Evolutionary conservation across 2,888 invertebrate genomes (phyloP), one percentile per base, ranked within the genome.

Genomic region (Isotomurus palustris): DNA sequence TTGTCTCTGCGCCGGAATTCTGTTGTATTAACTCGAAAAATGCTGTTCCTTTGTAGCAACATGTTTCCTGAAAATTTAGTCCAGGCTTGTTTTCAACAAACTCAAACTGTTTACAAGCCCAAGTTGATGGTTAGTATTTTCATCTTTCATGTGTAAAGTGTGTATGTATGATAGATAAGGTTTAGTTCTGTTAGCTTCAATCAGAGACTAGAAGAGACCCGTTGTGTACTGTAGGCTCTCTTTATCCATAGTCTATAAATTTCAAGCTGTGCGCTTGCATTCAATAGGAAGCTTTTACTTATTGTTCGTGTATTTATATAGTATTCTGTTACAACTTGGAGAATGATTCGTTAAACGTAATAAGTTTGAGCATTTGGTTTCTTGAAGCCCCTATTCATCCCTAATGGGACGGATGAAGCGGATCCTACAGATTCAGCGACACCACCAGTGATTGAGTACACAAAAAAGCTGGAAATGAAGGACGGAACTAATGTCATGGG

Each of bases 401-500:
- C n/a, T n/a, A n/a, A 8, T 32, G 32, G 45, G 25, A 45, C 6
- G 24, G 19, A 17, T 48, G 14, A 14, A 27, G 25, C 48, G 29
- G 14, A 40, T 17, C 40, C 19, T 40, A 40, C 40, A 4, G 47
- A 47, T 2, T 43, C 41, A n/a, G n/a, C 6, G 21, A 21, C 6
- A 21, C 4, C 17, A 4, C 49, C 49, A 2, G 35, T 25, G 10
- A 28, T 49, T 3, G 29, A 45, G 5, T 25, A 45, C 4, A 32
- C 35, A 2, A 53, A 53, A 27, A 44, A 36, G 5, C 14, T 58
- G 8, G 53, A 25, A 19, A 48, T 48, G 71, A 79, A 75, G 62
- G 79, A 82, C 66, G 84, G 84, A 41, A 83, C 82, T 58, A 84
- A 85, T 72, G 83, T 85, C 17, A 77, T 85, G 74, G 84, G 81